Base-by-base conservation (phyloP, 2,888 invertebrate genomes). In the Limnephilus rhombicus region DNA sequence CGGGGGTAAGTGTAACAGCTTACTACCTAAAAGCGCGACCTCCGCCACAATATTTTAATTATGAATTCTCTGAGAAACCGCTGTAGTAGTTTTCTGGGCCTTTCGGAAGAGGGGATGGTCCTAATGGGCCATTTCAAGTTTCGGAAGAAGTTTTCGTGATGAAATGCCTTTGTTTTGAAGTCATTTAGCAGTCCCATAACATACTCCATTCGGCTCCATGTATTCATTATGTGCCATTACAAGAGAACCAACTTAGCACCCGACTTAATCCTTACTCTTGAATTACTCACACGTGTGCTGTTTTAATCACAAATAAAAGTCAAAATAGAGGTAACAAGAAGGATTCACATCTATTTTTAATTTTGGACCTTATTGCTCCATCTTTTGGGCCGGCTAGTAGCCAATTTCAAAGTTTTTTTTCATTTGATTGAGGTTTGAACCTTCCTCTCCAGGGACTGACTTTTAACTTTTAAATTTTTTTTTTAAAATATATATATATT, bases 71-170 rank as follows among this genome's bases (percentile, higher is more conserved):
- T n/a, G 34, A 89, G 88, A 80, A 68, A 34, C 87, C 87, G 31
- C 29, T 11, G 53, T 5, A 24, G 45, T 45, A 86, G 86, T 86
- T 49, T 49, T 31, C 87, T 34, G 31, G 87, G 87, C 68, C 88
- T 80, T 18, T 37, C 80, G 18, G 80, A 89, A n/a, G 12, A 41
- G 45, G 80, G 80, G n/a, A 37, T 80, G 31, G 80, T 80, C 37
- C 88, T 89, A 89, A 89, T 89, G 88, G 88, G 68, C 88, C 88
- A 89, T 89, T 89, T 37, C 88, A 89, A 89, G 88, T 80, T 89
- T 34, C 13, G 12, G 49, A n/a, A 31, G 88, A 89, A 80, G 34
- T 89, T 89, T 89, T 80, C 45, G 88, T 89, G 88, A 89, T 89
- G 88, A 37, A 89, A 80, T n/a, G 80, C 34, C 80, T 80, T 68